These are phyloP conservation scores for Fragariocoptes setiger DNA, from an alignment of 1,140 invertebrate genomes.

Conservation along the genomic window DNA sequence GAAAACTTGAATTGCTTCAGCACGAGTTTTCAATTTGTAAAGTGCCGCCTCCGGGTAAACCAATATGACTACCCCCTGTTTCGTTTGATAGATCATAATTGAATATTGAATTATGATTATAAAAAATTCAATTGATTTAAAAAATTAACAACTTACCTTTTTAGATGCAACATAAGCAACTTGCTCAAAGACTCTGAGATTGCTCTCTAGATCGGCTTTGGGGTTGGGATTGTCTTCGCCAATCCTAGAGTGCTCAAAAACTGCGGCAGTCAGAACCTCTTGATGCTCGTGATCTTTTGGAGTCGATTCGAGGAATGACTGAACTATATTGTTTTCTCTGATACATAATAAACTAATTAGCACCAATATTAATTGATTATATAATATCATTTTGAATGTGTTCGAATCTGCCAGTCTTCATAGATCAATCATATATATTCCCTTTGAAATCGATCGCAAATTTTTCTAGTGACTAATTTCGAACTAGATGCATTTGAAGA, in stretches of 20 bases:
- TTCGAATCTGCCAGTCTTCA: not conserved
- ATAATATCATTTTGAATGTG: conserved; percentile 1
- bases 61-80: conserved; percentile 36
- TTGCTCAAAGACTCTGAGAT: conserved; percentile 27
- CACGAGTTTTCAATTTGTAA: too few species aligned
- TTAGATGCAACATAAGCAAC: too few species aligned
- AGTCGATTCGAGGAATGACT: conserved; percentile 61
- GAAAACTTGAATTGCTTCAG: not conserved
- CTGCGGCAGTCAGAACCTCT: conserved; percentile 76
- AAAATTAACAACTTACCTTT: too few species aligned
- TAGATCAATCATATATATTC: not conserved
- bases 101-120: too few species aligned
- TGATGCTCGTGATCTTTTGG: conserved; percentile 77
- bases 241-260: conserved; percentile 11
- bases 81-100: too few species aligned
- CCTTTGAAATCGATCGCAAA: too few species aligned
- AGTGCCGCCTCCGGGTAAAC: conserved; percentile 40
- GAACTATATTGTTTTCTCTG: conserved; percentile 52
- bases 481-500: too few species aligned
- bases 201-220: conserved; percentile 44
- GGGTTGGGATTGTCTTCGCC: conserved; percentile 69
- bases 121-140: too few species aligned
- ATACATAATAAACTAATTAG: too few species aligned
- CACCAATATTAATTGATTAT: too few species aligned
- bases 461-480: too few species aligned